Base-by-base conservation (phyloP, 2,113 vertebrate species). In the Oncorhynchus masou region DNA sequence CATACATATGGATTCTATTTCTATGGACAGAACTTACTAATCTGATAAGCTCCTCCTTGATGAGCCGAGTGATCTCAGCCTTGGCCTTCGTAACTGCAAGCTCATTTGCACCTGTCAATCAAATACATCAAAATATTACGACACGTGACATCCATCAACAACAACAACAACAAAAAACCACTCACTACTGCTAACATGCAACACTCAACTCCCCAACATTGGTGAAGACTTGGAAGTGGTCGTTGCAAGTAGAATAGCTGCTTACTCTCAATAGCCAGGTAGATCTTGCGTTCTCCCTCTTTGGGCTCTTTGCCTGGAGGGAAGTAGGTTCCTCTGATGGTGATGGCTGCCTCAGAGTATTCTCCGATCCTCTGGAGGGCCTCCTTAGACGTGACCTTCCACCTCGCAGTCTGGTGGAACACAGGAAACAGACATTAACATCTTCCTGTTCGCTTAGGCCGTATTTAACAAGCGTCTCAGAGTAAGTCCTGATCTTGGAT, bases 361-460 rank as follows among this genome's bases (percentile, higher is more conserved):
- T 99, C 98, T 66, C 98, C 98, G 74, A 99, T 99, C 86, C 97
- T 95, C 90, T 99, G 97, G 3, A 99, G 91, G 0, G 98, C 98
- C 87, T 99, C 98, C 85, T 99, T 99, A 73, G 98, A 99, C 0
- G 98, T 99, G 29, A 99, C 98, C 87, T 99, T 99, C 98, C 97
- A 99, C 72, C 98, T 94, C 65, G 98, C 98, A 69, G 98, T 99
- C 98, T 99, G 78, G 0, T 3, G n/a, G 59, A 49, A 16, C 8
- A 70, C 34, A 75, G 5, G 8, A 24, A 45, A 24, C 31, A 74
- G 9, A 24, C 68, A 24, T 49, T 22, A 48, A 34, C 5, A 9
- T 9, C 6, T 4, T 25, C 27, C 20, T 4, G 25, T 66, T 66
- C 39, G 39, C 39, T 2, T 39, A 39, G 39, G 8, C 7, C 39